These are phyloP conservation scores for Scopus umbretta DNA, from an alignment of 2,113 vertebrate species.

Conservation along the genomic window DNA sequence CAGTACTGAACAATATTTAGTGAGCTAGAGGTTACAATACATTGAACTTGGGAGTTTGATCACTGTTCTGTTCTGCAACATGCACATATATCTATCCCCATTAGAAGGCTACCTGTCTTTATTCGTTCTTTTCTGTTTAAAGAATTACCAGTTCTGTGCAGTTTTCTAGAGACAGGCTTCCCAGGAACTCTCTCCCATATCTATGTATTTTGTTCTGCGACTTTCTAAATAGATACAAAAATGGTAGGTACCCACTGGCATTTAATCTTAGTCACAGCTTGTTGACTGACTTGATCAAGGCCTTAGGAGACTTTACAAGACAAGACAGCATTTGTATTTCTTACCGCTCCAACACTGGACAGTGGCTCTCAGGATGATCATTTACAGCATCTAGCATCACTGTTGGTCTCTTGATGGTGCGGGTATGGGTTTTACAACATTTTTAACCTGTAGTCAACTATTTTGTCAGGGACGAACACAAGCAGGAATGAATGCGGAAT, in stretches of 20 bases:
- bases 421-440: background rate
- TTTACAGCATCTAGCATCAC: background rate
- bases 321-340: background rate
- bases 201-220: background rate
- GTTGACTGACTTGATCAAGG: background rate
- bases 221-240: background rate
- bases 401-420: background rate
- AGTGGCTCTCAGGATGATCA: background rate
- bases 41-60: no score
- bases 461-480: background rate
- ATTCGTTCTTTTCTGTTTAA: background rate
- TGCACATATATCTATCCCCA: no score
- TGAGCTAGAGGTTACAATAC: background rate
- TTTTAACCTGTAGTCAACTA: background rate
- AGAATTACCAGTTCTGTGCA: background rate
- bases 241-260: background rate
- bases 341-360: background rate
- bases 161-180: background rate
- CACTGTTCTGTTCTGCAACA: background rate
- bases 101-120: background rate
- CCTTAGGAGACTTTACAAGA: background rate
- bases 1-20: background rate
- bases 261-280: slow-evolving; percentile 25
- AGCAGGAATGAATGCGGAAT: background rate
- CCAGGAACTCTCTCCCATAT: background rate